These are phyloP conservation scores for Drosophila tripunctata DNA, from an alignment of 2,888 invertebrate genomes.

Conservation along the genomic window DNA sequence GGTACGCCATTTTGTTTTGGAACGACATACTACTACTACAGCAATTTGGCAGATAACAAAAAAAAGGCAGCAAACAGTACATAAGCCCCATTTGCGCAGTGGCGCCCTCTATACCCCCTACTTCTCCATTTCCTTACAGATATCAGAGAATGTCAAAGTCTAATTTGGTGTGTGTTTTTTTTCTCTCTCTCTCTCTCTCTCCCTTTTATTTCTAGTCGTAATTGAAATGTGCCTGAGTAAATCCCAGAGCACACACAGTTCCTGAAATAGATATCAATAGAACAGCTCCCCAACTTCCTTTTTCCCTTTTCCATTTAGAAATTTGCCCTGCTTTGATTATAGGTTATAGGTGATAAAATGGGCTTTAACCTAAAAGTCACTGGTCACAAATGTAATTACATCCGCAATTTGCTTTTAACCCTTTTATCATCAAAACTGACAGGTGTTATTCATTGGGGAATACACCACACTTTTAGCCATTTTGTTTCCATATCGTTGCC, in stretches of 20 bases:
- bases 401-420: constrained; percentile 32
- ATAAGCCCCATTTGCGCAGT: constrained; percentile 52
- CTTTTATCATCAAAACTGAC: constrained; percentile 43
- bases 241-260: constrained; percentile 43
- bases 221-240: constrained; percentile 67
- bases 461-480: too few relatives aligned
- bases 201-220: constrained; percentile 44
- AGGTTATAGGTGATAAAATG: constrained; percentile 52
- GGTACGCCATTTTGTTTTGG: constrained; percentile 63
- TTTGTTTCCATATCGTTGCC: constrained; percentile 41
- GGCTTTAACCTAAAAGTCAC: constrained; percentile 33
- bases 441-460: constrained; percentile 38
- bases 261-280: constrained; percentile 66
- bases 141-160: constrained; percentile 70
- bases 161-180: constrained; percentile 55
- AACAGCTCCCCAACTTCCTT: constrained; percentile 4
- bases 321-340: constrained; percentile 50
- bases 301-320: constrained; percentile 14
- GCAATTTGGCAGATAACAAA: constrained; percentile 13
- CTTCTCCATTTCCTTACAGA: constrained; percentile 26
- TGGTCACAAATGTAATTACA: constrained; percentile 46
- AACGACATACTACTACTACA: constrained; percentile 26
- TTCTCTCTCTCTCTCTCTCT: constrained; percentile 6
- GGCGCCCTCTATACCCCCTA: constrained; percentile 9
- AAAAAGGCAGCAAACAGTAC: constrained; percentile 15